Evolutionary conservation across 30 jellyfish, hydroid and myxozoan genomes (phyloP).

Genomic region (Hydractinia symbiolongicarpus): DNA sequence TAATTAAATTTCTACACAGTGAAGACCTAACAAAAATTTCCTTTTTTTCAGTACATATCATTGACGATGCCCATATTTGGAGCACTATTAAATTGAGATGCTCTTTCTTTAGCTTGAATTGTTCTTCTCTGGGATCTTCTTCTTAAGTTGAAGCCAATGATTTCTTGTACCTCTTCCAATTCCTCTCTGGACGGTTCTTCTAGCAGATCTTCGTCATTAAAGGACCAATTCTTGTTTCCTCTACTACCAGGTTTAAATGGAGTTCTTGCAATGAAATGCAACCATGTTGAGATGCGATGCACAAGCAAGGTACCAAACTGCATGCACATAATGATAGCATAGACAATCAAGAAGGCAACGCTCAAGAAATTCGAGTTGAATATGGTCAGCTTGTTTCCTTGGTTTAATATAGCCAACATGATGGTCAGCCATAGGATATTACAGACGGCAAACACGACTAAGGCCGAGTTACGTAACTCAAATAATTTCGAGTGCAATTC

Average conservation of each 20-base stretch:
- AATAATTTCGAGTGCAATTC: constrained; percentile 72
- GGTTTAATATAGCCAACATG: constrained; percentile 80
- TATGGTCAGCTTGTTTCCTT: constrained; percentile 77
- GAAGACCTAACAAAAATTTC: no score
- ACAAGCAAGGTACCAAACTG: constrained; percentile 76
- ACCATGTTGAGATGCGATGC: constrained; percentile 90
- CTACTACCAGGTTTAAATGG: constrained; percentile 90
- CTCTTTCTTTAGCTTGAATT: constrained; percentile 35
- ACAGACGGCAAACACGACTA: constrained; percentile 68
- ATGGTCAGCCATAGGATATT: constrained; percentile 81
- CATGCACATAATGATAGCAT: constrained; percentile 64
- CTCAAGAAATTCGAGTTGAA: constrained; percentile 87
- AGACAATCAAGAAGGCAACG: constrained; percentile 54
- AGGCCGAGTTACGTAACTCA: constrained; percentile 87
- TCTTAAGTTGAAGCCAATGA: constrained; percentile 23
- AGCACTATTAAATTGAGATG: constrained; percentile 20
- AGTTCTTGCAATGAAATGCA: constrained; percentile 84
- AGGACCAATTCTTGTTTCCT: constrained; percentile 75
- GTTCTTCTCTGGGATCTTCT: constrained; percentile 25
- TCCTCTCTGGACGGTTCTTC: constrained; percentile 77
- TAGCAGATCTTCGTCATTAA: constrained; percentile 80
- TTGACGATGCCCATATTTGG: not conserved
- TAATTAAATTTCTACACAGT: no score
- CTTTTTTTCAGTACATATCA: no score
- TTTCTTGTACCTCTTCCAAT: constrained; percentile 29